Evolutionary conservation across 2,797 vertebrate genomes (phyloP), one percentile per base, ranked within the genome.

Genomic region (Nyctalus aviator): DNA sequence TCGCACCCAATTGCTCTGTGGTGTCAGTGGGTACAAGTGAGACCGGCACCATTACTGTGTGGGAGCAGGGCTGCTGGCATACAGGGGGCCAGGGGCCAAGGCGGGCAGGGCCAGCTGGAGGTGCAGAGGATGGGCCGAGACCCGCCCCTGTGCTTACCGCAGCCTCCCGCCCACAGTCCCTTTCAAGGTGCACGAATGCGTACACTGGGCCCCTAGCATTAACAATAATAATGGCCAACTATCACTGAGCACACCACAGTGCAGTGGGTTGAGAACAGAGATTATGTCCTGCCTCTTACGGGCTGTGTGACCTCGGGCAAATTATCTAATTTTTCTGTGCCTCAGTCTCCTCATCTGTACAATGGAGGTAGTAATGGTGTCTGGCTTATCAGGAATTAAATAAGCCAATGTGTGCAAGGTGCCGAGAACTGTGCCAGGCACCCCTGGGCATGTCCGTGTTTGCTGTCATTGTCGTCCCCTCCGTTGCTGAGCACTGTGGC

Each of bases 341-440:
- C 93, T 96, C 83, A 85, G 84, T 93, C 82, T 94, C 64, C 76
- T 93, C 66, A 35, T 78, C 66, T 83, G 64, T 83, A 46, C 86
- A 79, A 53, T 41, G 23, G 84, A n/a, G 66, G 11, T 8, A 64
- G 44, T 27, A 66, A 76, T n/a, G 41, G 46, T 27, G 21, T 66
- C 48, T 44, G 37, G 77, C 48, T 46, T 20, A 48, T 32, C 13
- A 35, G 41, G 79, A 91, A 75, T 41, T 32, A 59, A 48, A 15
- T 11, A 68, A 76, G 53, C 57, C 50, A 53, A 53, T 37, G 18
- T 8, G n/a, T 10, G 44, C 20, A 53, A 73, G 69, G 73, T 76
- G 57, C 30, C 32, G 64, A 57, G 82, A 66, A 12, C 35, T 46
- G 75, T 62, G 72, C 89, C 68, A 48, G 85, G 23, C 59, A 53